Conservation (phyloP, 2,797 vertebrate species). For the Pipistrellus kuhlii region DNA sequence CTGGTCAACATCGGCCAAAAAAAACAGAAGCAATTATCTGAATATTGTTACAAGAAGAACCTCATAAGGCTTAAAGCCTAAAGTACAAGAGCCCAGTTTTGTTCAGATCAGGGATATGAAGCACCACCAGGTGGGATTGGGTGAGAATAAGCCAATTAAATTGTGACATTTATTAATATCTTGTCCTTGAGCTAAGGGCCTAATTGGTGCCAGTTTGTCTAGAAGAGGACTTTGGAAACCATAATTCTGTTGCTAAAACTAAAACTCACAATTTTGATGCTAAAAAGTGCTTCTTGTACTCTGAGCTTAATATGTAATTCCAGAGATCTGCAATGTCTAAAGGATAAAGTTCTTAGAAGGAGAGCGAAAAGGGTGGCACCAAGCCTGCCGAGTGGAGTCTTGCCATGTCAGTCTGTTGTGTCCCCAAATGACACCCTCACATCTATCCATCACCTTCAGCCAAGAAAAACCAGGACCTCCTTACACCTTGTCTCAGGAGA, state of each 20-base stretch:
- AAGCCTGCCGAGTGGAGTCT: background rate
- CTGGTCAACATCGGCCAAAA: background rate
- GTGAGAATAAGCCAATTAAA: constrained; percentile 79
- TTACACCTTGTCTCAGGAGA: background rate
- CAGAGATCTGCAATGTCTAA: background rate
- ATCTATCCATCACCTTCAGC: background rate
- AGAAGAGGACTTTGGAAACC: constrained; percentile 60
- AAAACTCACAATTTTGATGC: constrained; percentile 59
- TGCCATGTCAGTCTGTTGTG: background rate
- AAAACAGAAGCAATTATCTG: constrained; percentile 43
- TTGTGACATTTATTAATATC: constrained; percentile 73
- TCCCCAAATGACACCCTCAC: background rate
- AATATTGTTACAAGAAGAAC: constrained; percentile 31
- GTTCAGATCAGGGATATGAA: constrained; percentile 68
- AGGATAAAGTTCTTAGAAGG: background rate
- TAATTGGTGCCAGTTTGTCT: constrained; percentile 72
- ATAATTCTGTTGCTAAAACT: constrained; percentile 69
- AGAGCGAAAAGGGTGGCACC: background rate
- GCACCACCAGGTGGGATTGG: constrained; percentile 61
- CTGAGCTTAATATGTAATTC: constrained; percentile 44
- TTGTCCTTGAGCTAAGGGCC: constrained; percentile 64
- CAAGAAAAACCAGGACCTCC: background rate
- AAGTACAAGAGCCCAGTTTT: constrained; percentile 55
- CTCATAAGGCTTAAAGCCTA: constrained; percentile 53
- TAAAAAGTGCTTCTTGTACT: constrained; percentile 58